Conservation (phyloP, 2,113 vertebrate genomes). For the Sus scrofa region T2T-Sscrofa CM000829.6:28196501-28197000, state of each 20-base stretch:
- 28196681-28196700: background rate
- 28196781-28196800: background rate
- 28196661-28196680: background rate
- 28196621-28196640: background rate
- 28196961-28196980: background rate
- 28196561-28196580: background rate
- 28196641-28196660: background rate
- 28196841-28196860: constrained; percentile 4
- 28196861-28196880: background rate
- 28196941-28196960: background rate
- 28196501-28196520: background rate
- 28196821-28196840: background rate
- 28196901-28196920: background rate
- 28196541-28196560: background rate
- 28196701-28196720: background rate
- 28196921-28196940: background rate
- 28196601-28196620: background rate
- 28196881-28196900: background rate
- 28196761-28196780: background rate
- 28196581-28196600: background rate
- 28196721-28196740: background rate
- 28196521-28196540: background rate
- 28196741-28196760: background rate
- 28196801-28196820: background rate
- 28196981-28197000: constrained; percentile 31